These are phyloP conservation scores for Meriones unguiculatus DNA, from an alignment of 2,113 vertebrate species.

Conservation along the genomic window DNA sequence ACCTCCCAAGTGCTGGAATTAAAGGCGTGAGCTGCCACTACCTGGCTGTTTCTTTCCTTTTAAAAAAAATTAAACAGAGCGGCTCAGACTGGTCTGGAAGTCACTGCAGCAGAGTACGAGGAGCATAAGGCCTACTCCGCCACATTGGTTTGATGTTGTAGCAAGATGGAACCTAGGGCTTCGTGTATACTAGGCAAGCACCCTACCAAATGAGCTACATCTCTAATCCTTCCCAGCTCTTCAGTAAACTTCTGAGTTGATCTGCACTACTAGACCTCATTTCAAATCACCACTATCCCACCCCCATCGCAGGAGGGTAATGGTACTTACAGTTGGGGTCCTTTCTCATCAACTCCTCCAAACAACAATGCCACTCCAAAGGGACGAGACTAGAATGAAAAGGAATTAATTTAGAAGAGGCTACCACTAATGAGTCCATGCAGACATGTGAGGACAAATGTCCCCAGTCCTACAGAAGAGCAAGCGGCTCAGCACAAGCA, in stretches of 20 bases:
- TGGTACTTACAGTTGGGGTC: conserved; percentile 95
- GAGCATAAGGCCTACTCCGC: not conserved
- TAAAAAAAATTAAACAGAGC: not conserved
- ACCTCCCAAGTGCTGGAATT: not conserved
- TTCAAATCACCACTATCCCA: not conserved
- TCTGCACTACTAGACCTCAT: conserved; percentile 12
- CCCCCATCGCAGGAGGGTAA: not conserved
- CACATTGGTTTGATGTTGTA: not conserved
- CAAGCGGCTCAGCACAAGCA: not conserved
- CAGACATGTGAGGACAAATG: not conserved
- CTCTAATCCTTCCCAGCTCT: not conserved
- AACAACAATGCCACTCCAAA: conserved; percentile 98
- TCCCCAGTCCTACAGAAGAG: not conserved
- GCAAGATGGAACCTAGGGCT: not conserved
- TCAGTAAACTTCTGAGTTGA: conserved; percentile 24
- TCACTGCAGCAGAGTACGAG: not conserved
- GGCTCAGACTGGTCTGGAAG: not conserved
- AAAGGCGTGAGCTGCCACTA: not conserved
- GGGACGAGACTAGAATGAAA: conserved; percentile 92
- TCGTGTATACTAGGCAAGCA: not conserved
- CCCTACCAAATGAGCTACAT: not conserved
- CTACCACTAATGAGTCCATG: not conserved
- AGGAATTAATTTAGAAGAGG: not conserved
- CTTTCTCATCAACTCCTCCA: conserved; percentile 98
- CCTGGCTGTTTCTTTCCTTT: not conserved